Percentiles rank a stretch among this genome's conserved stretches.
These are phyloP conservation scores for Sarcophaga bullata DNA, from an alignment of 1,140 invertebrate species.

Conservation along the genomic window DNA sequence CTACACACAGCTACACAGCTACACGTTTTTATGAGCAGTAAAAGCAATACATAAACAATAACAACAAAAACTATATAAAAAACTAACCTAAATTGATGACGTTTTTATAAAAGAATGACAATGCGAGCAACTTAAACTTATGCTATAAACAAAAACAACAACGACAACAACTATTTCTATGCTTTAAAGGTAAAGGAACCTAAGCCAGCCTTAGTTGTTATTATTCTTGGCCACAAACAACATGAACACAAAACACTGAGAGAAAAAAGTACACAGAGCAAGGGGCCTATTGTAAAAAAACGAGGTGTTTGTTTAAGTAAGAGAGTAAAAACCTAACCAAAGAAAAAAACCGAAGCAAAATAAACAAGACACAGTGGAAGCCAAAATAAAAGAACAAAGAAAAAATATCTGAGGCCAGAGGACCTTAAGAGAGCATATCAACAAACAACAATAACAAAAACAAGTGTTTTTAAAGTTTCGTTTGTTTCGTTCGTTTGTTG, in stretches of 20 bases:
- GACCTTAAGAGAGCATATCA: neutral
- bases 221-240: neutral
- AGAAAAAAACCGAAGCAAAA: too few relatives aligned
- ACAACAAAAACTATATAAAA: neutral
- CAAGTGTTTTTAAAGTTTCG: neutral
- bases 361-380: too few relatives aligned
- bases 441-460: neutral
- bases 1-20: neutral
- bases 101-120: slow-evolving; percentile 35
- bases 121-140: neutral
- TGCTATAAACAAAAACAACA: neutral
- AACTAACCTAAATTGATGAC: slow-evolving; percentile 38
- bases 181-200: too few relatives aligned
- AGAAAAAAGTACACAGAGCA: too few relatives aligned
- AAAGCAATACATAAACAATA: neutral
- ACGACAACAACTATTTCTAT: neutral
- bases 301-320: slow-evolving; percentile 3
- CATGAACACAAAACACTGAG: too few relatives aligned
- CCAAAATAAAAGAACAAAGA: too few relatives aligned
- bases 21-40: neutral
- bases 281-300: too few relatives aligned
- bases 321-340: too few relatives aligned
- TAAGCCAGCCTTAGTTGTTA: too few relatives aligned
- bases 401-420: neutral
- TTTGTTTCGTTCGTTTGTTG: too few relatives aligned